Base-by-base conservation (phyloP, 2,797 vertebrate species). In the Muscicapa comitata region DNA sequence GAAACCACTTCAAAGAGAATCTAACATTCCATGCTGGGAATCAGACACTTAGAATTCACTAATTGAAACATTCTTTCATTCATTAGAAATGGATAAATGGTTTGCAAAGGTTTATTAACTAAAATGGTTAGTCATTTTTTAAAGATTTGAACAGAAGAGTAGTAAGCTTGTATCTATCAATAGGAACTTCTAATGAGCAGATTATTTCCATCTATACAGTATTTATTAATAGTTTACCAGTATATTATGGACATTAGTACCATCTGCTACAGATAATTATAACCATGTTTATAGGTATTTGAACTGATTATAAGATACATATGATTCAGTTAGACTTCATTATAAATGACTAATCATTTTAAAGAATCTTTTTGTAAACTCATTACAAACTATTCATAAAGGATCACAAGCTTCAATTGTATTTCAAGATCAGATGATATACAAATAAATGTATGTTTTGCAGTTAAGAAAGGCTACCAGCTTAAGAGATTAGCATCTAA, bases 71-170 rank as follows among this genome's bases (percentile, higher is more conserved):
- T 59, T 88, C 42, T 57, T 91, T 73, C 57, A 57, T 87, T 93
- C 75, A 89, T 93, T 85, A 95, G 84, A 94, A 88, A 90, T 66
- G 17, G 31, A 78, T 53, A 92, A 73, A 93, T 57, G 79, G 42
- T 73, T 95, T 89, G 65, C 50, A 89, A 67, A 81, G 53, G 26
- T 87, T 92, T 95, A 92, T 94, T 87, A 91, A 50, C 59, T 82
- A 43, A 92, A 92, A 85, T 23, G 42, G 55, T 75, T 68, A 90
- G 37, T 37, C 2, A 90, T 80, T 81, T 86, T 88, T 79, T 76
- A 21, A 81, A 88, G 37, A 70, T 48, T 79, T 15, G 28, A 81
- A 74, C 25, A 35, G 59, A 95, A 82, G 14, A 61, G n/a, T 50
- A 71, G 35, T 50, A 42, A 79, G 17, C 17, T 76, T 89, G 17